Evolutionary conservation across 2,888 invertebrate species (phyloP), one percentile per base, ranked within the genome.

Genomic region (Cylloceria caligata): DNA sequence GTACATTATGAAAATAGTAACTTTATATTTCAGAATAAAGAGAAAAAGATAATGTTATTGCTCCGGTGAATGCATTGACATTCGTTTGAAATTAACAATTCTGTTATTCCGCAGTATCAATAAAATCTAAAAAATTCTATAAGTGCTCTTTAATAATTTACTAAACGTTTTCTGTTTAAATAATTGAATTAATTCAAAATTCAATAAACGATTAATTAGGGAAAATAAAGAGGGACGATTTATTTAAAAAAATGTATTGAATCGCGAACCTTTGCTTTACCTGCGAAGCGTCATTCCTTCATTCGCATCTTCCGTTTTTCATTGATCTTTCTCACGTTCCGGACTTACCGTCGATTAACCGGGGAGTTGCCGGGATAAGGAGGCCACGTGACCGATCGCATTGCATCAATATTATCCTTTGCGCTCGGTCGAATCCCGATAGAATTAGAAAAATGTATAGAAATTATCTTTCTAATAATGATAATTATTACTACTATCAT

Each of bases 371-470:
- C 60, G 60, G 19, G 30, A 60, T 13, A 49, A 55, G 39, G 27
- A 24, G 21, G 69, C 21, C 77, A 77, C 81, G 81, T 72, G 81
- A 77, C 77, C 77, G 60, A 62, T 81, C 81, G 60, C 71, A 60
- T 81, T 77, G 77, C 67, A 72, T 81, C 77, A 88, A 88, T 88
- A 88, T 88, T 88, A 86, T 86, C 83, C 80, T 86, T 88, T 84
- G 84, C 86, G 80, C 85, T 73, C 81, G 86, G 83, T 74, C 85
- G 79, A 81, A 16, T 85, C 60, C 65, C 5, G 3, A 30, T 5
- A 30, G 30, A 3, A 30, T 3, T 30, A 30, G 30, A 4, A 30
- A 30, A 30, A 30, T 30, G 5, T 30, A 4, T 30, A 30, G 30
- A 30, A 30, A 30, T 30, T 30, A 4, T 30, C 3, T 30, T 30